Percentiles rank a stretch among this genome's conserved stretches.
These are phyloP conservation scores for Lindbergichthys nudifrons DNA, from an alignment of 2,797 vertebrate genomes.

Conservation along the genomic window DNA sequence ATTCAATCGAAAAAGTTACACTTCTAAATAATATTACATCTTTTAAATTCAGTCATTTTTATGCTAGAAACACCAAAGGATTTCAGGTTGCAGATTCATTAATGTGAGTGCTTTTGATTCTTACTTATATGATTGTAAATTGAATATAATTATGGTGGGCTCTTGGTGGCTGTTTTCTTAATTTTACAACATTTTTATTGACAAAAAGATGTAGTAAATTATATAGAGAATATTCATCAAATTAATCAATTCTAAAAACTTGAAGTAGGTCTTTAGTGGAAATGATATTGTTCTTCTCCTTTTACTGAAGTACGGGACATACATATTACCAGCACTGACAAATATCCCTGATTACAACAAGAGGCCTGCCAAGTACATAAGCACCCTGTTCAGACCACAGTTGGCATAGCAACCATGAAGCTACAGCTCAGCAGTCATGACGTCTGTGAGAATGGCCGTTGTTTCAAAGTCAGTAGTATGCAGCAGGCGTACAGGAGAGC, in stretches of 20 bases:
- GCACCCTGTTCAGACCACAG: not conserved
- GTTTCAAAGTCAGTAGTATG: conserved; percentile 15
- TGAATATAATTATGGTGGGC: too few relatives aligned
- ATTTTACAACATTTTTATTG: not conserved
- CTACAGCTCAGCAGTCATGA: conserved; percentile 8
- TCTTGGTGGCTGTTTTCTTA: too few relatives aligned
- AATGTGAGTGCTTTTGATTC: not conserved
- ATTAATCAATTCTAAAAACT: not conserved
- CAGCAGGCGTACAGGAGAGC: not conserved
- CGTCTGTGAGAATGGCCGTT: not conserved
- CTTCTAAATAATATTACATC: too few relatives aligned
- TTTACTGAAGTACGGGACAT: not conserved
- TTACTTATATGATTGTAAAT: not conserved
- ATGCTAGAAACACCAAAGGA: not conserved
- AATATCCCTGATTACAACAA: not conserved
- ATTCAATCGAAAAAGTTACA: too few relatives aligned
- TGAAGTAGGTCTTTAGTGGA: not conserved
- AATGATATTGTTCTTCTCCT: not conserved
- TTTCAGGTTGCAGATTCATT: not conserved
- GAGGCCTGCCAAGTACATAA: not conserved
- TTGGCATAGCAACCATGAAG: not conserved
- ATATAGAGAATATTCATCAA: not conserved
- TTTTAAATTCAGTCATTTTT: not conserved
- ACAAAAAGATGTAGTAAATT: not conserved
- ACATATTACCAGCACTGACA: not conserved